These are phyloP conservation scores for Chitala chitala DNA, from an alignment of 2,113 vertebrate species.

Conservation along the genomic window DNA sequence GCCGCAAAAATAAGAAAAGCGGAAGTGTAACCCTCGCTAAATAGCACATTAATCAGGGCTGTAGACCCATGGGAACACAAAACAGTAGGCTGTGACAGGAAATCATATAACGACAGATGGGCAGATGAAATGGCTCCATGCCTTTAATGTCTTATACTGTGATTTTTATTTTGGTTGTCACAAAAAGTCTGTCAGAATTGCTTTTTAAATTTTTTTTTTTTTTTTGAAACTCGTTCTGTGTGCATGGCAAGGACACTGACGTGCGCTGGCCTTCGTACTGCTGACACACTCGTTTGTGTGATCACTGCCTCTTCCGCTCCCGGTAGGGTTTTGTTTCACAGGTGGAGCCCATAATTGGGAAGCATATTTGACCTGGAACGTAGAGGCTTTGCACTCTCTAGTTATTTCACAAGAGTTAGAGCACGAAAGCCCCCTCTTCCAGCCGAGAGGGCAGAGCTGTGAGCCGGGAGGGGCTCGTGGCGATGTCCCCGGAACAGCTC, in stretches of 20 bases:
- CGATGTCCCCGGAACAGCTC: not conserved
- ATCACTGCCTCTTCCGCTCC: constrained; percentile 7
- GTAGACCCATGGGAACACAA: not conserved
- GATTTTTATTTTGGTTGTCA: constrained; percentile 13
- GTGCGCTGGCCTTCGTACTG: not conserved
- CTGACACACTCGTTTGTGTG: not conserved
- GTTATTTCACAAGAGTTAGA: constrained; percentile 26
- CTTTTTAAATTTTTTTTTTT: not conserved
- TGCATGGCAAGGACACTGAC: not conserved
- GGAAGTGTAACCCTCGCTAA: too few species aligned
- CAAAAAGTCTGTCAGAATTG: not conserved
- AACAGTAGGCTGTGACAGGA: not conserved
- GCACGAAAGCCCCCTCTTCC: constrained; percentile 15
- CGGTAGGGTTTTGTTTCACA: not conserved
- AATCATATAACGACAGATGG: not conserved
- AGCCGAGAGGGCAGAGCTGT: not conserved
- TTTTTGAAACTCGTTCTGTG: not conserved
- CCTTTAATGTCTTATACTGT: not conserved
- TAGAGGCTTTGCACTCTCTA: constrained; percentile 30
- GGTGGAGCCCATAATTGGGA: not conserved
- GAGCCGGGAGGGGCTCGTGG: not conserved
- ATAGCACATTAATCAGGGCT: too few species aligned
- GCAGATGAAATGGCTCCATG: not conserved
- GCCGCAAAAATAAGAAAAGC: too few species aligned
- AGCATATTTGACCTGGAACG: constrained; percentile 16